phyloP scores from a whole-genome alignment of 2,888 invertebrate species.

The Incurvaria masculella region DNA sequence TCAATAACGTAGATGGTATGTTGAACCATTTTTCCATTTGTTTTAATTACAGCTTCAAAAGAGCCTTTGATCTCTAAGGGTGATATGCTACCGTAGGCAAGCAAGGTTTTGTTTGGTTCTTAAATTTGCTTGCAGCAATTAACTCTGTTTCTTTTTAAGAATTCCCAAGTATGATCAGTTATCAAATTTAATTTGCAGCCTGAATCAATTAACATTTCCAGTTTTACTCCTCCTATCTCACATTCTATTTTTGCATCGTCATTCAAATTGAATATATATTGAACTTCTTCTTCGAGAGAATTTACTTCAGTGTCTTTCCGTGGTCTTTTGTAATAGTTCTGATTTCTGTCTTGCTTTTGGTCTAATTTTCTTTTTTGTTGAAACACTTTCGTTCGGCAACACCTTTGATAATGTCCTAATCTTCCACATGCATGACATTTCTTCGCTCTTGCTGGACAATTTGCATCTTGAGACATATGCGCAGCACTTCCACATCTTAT shows the following conservation, averaged over 20 bases:
- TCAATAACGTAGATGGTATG: background rate
- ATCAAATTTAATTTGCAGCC: constrained; percentile 16
- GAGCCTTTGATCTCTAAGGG: constrained; percentile 5
- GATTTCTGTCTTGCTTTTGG: background rate
- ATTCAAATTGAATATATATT: constrained; percentile 12
- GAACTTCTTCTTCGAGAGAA: constrained; percentile 2
- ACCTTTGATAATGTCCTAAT: constrained; percentile 8
- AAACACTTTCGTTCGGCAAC: constrained; percentile 5
- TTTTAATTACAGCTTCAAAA: background rate
- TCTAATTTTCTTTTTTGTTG: no score
- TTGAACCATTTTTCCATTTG: background rate
- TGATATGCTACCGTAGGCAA: constrained; percentile 10
- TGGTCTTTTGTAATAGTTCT: background rate
- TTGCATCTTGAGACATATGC: background rate
- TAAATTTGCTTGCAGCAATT: background rate
- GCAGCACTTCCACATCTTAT: constrained; percentile 2
- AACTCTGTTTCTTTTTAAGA: constrained; percentile 1
- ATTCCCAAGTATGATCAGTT: constrained; percentile 6
- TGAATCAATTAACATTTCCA: constrained; percentile 17
- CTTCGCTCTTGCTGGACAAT: constrained; percentile 6
- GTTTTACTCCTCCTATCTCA: constrained; percentile 16
- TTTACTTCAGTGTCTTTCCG: background rate
- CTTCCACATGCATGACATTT: constrained; percentile 7
- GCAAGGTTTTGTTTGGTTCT: constrained; percentile 7
- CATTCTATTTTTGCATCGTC: constrained; percentile 14